Evolutionary conservation across 2,113 vertebrate genomes (phyloP).

Genomic region (Rostratula benghalensis): DNA sequence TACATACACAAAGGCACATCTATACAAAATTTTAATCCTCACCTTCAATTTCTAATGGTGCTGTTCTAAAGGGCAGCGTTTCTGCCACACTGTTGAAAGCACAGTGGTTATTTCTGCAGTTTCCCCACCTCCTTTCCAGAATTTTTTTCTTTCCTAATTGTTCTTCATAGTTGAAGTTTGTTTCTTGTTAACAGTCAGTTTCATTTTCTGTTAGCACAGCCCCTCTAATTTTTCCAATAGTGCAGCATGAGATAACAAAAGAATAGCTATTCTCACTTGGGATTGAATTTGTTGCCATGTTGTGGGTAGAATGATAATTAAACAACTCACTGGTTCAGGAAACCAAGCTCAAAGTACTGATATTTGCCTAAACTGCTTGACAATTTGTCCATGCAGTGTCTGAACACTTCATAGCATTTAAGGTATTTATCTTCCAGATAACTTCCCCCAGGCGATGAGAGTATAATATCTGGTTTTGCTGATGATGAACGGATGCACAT

Average conservation of each 20-base stretch:
- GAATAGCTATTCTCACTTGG: background rate
- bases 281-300: constrained; percentile 1
- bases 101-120: background rate
- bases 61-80: background rate
- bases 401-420: background rate
- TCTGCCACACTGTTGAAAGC: background rate
- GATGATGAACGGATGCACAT: background rate
- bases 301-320: background rate
- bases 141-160: background rate
- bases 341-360: background rate
- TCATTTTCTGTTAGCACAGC: background rate
- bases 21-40: background rate
- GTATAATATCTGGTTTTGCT: background rate
- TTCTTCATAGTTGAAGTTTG: background rate
- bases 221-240: background rate
- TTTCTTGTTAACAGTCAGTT: background rate
- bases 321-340: background rate
- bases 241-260: background rate
- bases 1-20: background rate
- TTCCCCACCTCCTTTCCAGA: rapidly evolving
- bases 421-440: background rate
- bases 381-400: background rate
- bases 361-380: background rate
- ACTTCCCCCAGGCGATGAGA: background rate
- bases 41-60: background rate